Conservation (phyloP, 2,888 invertebrate species). For the Ditylenchus weischeri region DNA sequence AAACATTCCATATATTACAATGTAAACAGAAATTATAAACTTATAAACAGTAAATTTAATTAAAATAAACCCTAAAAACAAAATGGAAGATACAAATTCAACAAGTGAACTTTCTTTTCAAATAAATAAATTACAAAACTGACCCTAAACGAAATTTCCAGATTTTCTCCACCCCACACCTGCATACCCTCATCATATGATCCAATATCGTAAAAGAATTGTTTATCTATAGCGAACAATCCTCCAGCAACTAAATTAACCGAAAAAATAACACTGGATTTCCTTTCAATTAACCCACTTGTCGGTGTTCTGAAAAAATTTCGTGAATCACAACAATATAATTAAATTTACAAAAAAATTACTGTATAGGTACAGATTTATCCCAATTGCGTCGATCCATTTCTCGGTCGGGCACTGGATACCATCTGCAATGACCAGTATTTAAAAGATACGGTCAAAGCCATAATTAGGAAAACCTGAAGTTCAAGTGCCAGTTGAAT, state of each 20-base stretch:
- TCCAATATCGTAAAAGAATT: constrained; percentile 95
- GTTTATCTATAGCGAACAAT: constrained; percentile 81
- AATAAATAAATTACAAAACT: constrained; percentile 51
- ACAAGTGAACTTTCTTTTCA: neutral
- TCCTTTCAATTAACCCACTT: constrained; percentile 58
- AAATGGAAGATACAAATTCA: no score
- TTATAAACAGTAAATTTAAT: no score
- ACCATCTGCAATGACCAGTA: constrained; percentile 61
- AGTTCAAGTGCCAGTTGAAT: constrained; percentile 98
- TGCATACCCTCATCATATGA: constrained; percentile 98
- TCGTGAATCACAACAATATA: neutral
- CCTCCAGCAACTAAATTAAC: constrained; percentile 78
- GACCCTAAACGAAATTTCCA: constrained; percentile 91
- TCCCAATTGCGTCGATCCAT: constrained; percentile 88
- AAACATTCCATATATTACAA: no score
- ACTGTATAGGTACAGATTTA: constrained; percentile 80
- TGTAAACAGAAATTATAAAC: no score
- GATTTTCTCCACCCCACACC: constrained; percentile 91
- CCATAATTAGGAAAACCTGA: constrained; percentile 65
- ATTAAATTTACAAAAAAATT: neutral
- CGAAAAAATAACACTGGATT: no score
- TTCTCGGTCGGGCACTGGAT: constrained; percentile 93
- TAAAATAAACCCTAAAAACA: no score
- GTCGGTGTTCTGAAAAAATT: constrained; percentile 74
- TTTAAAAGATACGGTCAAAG: no score